Conservation (phyloP, 1,140 invertebrate genomes). For the Apis laboriosa region DNA sequence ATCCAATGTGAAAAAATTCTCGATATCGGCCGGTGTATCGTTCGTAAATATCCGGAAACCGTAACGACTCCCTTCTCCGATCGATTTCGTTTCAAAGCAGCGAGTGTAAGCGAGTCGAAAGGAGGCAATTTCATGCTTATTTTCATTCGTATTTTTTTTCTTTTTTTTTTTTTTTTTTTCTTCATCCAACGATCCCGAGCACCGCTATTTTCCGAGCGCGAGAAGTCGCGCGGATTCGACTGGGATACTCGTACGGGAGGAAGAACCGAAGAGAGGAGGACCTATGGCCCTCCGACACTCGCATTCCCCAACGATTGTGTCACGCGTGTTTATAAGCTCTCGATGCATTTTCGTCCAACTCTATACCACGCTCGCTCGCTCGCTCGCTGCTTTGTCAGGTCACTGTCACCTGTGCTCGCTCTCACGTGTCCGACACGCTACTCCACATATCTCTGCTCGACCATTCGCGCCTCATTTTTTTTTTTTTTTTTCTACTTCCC, state of each 20-base stretch:
- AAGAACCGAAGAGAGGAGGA: slow-evolving; percentile 29
- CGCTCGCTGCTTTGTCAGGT: slow-evolving; percentile 35
- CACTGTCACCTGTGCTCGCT: slow-evolving; percentile 49
- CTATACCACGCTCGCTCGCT: slow-evolving; percentile 23
- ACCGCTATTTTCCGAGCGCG: not conserved
- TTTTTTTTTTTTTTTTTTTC: not conserved
- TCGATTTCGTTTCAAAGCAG: not conserved
- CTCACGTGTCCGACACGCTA: slow-evolving; percentile 45
- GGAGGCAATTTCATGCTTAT: slow-evolving; percentile 49
- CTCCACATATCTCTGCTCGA: not conserved
- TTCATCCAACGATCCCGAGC: not conserved
- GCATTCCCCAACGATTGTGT: slow-evolving; percentile 72
- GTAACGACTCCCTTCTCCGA: not conserved
- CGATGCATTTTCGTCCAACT: slow-evolving; percentile 63
- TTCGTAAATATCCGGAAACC: not conserved
- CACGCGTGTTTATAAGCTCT: slow-evolving; percentile 65
- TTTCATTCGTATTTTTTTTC: slow-evolving; percentile 25
- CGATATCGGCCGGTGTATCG: not conserved
- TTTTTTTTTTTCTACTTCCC: not conserved
- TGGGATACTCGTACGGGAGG: not conserved
- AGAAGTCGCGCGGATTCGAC: not conserved
- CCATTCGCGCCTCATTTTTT: not conserved
- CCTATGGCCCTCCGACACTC: slow-evolving; percentile 64
- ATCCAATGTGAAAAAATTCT: not conserved
- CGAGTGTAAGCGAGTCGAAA: not conserved